phyloP scores from a whole-genome alignment of 2,113 vertebrate genomes.

The Cygnus atratus region DNA sequence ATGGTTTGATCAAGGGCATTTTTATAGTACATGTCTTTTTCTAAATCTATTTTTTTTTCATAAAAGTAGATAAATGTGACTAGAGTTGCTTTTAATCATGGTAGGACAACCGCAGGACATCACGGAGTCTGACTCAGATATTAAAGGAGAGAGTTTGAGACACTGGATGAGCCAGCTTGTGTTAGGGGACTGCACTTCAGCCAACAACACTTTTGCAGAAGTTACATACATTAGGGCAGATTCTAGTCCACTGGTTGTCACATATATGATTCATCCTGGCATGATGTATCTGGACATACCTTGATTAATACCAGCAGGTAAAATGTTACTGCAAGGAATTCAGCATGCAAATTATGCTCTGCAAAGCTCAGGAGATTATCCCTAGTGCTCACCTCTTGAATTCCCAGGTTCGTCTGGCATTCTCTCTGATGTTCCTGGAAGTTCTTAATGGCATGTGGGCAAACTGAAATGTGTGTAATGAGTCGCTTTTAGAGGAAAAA shows the following conservation, averaged over 20 bases:
- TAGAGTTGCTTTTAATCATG: background rate
- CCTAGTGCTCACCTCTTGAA: background rate
- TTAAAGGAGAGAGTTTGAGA: background rate
- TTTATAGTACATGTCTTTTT: background rate
- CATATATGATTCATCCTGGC: background rate
- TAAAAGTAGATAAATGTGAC: background rate
- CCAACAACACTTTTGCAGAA: background rate
- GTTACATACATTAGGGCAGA: background rate
- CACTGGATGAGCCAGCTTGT: background rate
- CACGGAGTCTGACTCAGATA: background rate
- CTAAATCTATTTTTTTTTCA: background rate
- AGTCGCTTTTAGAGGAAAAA: background rate
- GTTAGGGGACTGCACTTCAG: background rate
- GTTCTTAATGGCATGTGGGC: background rate
- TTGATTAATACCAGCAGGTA: background rate
- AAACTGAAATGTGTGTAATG: background rate
- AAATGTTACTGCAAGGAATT: background rate
- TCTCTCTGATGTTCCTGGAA: background rate
- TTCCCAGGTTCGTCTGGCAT: background rate
- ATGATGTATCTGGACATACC: background rate
- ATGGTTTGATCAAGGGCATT: background rate
- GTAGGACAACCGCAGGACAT: background rate
- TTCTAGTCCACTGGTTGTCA: background rate
- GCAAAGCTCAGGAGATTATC: background rate
- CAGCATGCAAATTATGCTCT: background rate